Evolutionary conservation across 2,797 vertebrate genomes (phyloP).

Genomic region (Gallinago stenura): DNA sequence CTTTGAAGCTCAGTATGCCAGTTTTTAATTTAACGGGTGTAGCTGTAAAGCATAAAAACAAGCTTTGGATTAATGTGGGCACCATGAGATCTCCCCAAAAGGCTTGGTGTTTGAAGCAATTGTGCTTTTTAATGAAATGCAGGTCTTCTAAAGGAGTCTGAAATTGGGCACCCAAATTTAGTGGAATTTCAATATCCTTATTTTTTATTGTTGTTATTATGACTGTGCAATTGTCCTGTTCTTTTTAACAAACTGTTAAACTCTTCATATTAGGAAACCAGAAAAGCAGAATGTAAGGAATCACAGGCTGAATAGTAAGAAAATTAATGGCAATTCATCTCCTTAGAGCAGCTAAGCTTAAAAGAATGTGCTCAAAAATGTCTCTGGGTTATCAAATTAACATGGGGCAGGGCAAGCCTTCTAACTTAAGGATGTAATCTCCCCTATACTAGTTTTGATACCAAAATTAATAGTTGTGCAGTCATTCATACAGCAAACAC

Average conservation of each 20-base stretch:
- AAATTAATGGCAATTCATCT: neutral
- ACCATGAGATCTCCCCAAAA: neutral
- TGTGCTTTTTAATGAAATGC: neutral
- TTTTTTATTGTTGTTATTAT: neutral
- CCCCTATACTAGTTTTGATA: neutral
- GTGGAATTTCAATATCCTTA: fast-evolving
- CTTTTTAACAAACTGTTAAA: neutral
- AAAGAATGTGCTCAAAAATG: neutral
- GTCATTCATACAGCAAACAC: neutral
- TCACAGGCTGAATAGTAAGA: neutral
- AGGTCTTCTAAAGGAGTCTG: neutral
- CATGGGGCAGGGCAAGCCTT: neutral
- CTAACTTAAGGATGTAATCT: neutral
- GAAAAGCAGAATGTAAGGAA: neutral
- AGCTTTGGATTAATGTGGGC: neutral
- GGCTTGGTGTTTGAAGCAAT: neutral
- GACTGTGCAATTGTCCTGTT: neutral
- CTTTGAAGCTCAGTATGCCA: neutral
- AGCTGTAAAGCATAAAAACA: neutral
- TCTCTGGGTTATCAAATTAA: neutral
- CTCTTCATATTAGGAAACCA: neutral
- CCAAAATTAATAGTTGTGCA: neutral
- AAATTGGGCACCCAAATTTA: neutral
- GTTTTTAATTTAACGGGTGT: neutral
- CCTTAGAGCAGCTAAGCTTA: neutral